Percentiles rank a stretch among this genome's conserved stretches.
phyloP scores from a whole-genome alignment of 2,888 invertebrate species.

The Habrosyne pyritoides region DNA sequence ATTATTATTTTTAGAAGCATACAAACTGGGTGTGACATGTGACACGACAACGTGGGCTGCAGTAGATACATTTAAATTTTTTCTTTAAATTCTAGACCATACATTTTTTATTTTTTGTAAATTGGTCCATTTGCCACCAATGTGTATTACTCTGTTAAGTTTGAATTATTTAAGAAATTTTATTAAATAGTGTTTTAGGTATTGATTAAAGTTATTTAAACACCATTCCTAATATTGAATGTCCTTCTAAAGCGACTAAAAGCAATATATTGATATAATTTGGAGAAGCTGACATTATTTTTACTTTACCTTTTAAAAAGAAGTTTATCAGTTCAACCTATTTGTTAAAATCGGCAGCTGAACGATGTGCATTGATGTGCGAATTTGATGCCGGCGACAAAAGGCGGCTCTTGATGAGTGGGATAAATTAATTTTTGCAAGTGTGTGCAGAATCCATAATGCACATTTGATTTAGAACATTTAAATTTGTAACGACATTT shows the following conservation, averaged over 20 bases:
- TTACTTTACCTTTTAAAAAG: constrained; percentile 28
- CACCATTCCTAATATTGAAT: too few species aligned
- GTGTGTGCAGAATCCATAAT: constrained; percentile 2
- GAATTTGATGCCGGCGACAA: constrained; percentile 68
- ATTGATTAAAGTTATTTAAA: too few species aligned
- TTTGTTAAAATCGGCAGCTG: constrained; percentile 76
- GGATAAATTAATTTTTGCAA: constrained; percentile 57
- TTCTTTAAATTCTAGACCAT: too few species aligned
- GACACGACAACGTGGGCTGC: neutral
- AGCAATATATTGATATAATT: too few species aligned
- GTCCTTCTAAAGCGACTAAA: too few species aligned
- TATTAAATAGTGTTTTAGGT: too few species aligned
- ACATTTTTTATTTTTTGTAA: too few species aligned
- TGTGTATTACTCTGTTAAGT: too few species aligned
- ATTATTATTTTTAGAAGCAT: constrained; percentile 62
- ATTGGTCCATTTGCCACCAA: too few species aligned
- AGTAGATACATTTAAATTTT: too few species aligned
- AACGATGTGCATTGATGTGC: constrained; percentile 58
- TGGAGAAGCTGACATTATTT: too few species aligned
- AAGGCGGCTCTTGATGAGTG: constrained; percentile 65
- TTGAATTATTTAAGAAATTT: too few species aligned
- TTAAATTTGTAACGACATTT: neutral
- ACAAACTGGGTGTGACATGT: constrained; percentile 47
- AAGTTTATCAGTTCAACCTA: constrained; percentile 60
- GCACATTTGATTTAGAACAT: constrained; percentile 12